Base-by-base conservation (phyloP, 23 tunicate species). In the Styela clava region DNA sequence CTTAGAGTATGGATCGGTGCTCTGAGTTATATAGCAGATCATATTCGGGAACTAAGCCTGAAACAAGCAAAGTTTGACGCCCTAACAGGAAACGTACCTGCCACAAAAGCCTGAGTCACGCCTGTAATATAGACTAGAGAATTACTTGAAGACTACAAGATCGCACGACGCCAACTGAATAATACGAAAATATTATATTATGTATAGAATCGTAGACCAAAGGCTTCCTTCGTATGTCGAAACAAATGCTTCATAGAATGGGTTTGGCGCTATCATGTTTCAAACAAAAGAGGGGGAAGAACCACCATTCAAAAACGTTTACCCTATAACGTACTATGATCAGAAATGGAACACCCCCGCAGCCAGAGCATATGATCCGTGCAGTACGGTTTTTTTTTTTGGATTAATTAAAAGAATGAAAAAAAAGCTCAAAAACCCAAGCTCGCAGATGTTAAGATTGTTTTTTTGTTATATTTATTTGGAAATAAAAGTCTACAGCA, bases 261-360 rank as follows among this genome's bases (percentile, higher is more conserved):
- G 84, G 3, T 81, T 81, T 68, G 84, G 84, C 12, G 62, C 84
- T 2, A 2, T 81, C 16, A 69, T 81, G 30, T 79, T 79, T 63
- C 74, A 79, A 52, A 77, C 44, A 24, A 34, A 19, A 25, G 51
- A 20, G 19, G 83, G 83, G 65, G 61, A 72, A 25, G 31, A 65
- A 5, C 16, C 71, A 3, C 71, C 71, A 5, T 65, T 65, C 33
- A 37, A 67, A 3, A 2, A 24, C 25, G 84, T 81, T 2, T 69
- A 26, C 78, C 84, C 84, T 34, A 30, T 81, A 2, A 78, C 84
- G 5, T 81, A 81, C 78, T 68, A 31, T 33, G 20, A 31, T 24
- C 12, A 34, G 24, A 81, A 68, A 69, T 81, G 84, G 84, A 62
- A 16, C n/a, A 68, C 84, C 5, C 33, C 74, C 5, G 29, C 83